A percentile compares a stretch with the other conserved stretches of the same genome.
phyloP scores from a whole-genome alignment of 2,888 invertebrate species.

The Oligia strigilis region DNA sequence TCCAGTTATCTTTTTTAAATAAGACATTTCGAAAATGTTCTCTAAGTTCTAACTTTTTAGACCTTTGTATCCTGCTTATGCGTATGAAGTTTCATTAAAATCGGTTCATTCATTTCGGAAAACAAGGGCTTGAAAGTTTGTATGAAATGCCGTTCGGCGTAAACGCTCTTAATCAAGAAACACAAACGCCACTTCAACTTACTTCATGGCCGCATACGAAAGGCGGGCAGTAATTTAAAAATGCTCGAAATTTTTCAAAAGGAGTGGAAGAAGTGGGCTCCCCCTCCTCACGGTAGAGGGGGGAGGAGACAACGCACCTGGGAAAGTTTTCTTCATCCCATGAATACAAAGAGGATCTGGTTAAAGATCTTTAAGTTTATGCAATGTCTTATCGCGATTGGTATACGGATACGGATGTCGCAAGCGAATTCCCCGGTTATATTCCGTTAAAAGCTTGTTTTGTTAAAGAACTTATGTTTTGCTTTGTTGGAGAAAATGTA shows the following conservation, averaged over 20 bases:
- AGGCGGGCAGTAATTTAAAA: constrained; percentile 82
- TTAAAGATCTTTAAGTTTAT: constrained; percentile 71
- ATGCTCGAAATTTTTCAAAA: constrained; percentile 80
- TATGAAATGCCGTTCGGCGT: no score
- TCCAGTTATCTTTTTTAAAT: no score
- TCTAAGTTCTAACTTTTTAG: no score
- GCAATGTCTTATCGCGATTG: constrained; percentile 65
- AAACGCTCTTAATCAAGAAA: background rate
- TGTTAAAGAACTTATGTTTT: constrained; percentile 21
- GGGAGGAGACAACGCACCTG: constrained; percentile 78
- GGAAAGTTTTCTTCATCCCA: constrained; percentile 80
- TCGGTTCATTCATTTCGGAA: no score
- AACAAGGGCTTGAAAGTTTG: no score
- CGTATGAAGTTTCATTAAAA: no score
- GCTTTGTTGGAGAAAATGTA: background rate
- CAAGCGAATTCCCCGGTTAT: constrained; percentile 32
- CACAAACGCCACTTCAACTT: constrained; percentile 31
- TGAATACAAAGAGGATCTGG: constrained; percentile 85
- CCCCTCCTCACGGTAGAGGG: constrained; percentile 51
- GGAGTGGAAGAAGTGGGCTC: constrained; percentile 66
- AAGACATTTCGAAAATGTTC: no score
- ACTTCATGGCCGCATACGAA: constrained; percentile 71
- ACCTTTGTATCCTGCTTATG: no score
- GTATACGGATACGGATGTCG: constrained; percentile 55
- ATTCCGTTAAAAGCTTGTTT: constrained; percentile 21